phyloP scores from a whole-genome alignment of 2,888 invertebrate species.

The Muschampia plurimacula region DNA sequence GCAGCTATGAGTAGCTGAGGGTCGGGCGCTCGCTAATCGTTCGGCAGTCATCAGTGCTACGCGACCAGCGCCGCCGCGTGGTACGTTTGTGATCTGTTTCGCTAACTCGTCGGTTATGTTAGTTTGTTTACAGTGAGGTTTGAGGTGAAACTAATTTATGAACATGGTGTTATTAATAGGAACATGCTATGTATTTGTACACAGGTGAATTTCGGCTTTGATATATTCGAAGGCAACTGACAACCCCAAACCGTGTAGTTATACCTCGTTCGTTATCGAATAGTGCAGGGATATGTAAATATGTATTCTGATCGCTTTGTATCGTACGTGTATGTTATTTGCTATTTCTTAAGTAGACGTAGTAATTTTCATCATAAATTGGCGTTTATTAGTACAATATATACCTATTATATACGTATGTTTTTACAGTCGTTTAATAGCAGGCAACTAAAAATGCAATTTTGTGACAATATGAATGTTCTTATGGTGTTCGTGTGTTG shows the following conservation, averaged over 20 bases:
- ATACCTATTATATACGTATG: neutral
- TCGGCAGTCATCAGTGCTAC: conserved; percentile 76
- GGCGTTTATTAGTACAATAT: conserved; percentile 35
- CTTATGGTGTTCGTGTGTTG: conserved; percentile 5
- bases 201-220: conserved; percentile 63
- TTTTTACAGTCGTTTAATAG: conserved; percentile 9
- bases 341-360: conserved; percentile 39
- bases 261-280: conserved; percentile 56
- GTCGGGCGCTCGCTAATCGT: conserved; percentile 80
- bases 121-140: conserved; percentile 76
- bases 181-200: conserved; percentile 61
- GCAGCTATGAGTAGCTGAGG: conserved; percentile 59
- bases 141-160: conserved; percentile 65
- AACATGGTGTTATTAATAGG: conserved; percentile 61
- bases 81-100: conserved; percentile 63
- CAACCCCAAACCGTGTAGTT: conserved; percentile 44
- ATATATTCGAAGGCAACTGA: conserved; percentile 39
- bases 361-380: conserved; percentile 22
- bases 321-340: conserved; percentile 46
- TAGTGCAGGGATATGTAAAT: conserved; percentile 52
- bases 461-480: neutral
- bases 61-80: conserved; percentile 76
- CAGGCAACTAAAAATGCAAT: conserved; percentile 12
- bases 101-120: conserved; percentile 66
- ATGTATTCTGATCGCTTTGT: conserved; percentile 43